Conservation (phyloP, 2,888 invertebrate species). For the Scaptodrosophila latifasciaeformis region DNA sequence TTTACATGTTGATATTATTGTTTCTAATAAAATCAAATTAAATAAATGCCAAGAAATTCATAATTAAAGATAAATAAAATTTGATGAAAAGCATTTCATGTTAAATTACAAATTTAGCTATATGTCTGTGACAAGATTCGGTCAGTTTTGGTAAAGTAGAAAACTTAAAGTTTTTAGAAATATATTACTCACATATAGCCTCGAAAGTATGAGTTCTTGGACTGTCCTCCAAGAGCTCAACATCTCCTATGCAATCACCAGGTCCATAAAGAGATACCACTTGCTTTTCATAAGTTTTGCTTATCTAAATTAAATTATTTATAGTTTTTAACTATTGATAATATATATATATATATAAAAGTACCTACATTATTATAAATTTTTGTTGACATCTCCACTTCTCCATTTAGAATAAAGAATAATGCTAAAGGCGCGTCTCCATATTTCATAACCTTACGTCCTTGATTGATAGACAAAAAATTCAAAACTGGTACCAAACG, state of each 20-base stretch:
- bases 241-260: slow-evolving; percentile 65
- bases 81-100: not conserved
- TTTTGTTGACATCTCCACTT: slow-evolving; percentile 69
- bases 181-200: slow-evolving; percentile 40
- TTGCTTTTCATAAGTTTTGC: slow-evolving; percentile 22
- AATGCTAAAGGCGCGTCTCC: slow-evolving; percentile 78
- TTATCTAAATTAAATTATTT: slow-evolving; percentile 1
- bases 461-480: slow-evolving; percentile 79
- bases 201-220: slow-evolving; percentile 40
- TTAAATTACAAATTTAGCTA: too few relatives aligned
- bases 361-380: slow-evolving; percentile 52
- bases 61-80: too few relatives aligned
- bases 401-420: slow-evolving; percentile 81
- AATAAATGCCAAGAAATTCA: too few relatives aligned
- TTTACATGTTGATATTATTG: too few relatives aligned
- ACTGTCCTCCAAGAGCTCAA: slow-evolving; percentile 51
- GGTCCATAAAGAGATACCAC: slow-evolving; percentile 53
- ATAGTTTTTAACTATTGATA: not conserved
- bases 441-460: slow-evolving; percentile 79
- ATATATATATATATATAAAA: too few relatives aligned
- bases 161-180: too few relatives aligned
- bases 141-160: too few relatives aligned
- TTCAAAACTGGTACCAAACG: slow-evolving; percentile 79
- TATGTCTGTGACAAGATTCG: too few relatives aligned
- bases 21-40: too few relatives aligned